A percentile compares a stretch with the other conserved stretches of the same genome.
Evolutionary conservation across 2,888 invertebrate species (phyloP).

Genomic region (Cyrtodaria siliqua): DNA sequence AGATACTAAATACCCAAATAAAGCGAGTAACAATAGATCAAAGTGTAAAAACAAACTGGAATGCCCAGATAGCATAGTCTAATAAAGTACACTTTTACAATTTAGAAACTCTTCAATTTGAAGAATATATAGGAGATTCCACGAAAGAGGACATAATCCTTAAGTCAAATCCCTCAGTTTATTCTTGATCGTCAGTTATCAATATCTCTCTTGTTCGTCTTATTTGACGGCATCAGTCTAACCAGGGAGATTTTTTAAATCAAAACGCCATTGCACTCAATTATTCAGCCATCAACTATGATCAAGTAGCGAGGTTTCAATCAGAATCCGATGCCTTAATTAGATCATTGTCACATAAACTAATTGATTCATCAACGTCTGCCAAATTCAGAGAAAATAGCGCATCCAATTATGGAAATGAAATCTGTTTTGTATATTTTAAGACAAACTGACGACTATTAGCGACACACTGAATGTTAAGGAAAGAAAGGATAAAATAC

Average conservation of each 20-base stretch:
- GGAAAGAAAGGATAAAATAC: no score
- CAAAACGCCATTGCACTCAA: slow-evolving; percentile 24
- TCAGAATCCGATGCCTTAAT: slow-evolving; percentile 28
- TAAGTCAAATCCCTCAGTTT: not conserved
- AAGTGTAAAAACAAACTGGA: no score
- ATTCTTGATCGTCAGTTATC: not conserved
- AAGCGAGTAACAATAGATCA: no score
- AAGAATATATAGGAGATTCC: no score
- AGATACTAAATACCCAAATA: no score
- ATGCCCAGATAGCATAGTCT: no score
- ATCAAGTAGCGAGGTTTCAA: slow-evolving; percentile 30
- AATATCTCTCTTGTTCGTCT: slow-evolving; percentile 3
- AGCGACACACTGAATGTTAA: no score
- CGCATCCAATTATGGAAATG: slow-evolving; percentile 18
- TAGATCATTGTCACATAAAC: slow-evolving; percentile 47
- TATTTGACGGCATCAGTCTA: slow-evolving; percentile 2
- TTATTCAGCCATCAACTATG: slow-evolving; percentile 45
- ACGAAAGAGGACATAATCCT: not conserved
- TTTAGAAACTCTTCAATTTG: no score
- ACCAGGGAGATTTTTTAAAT: slow-evolving; percentile 29
- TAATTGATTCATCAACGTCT: slow-evolving; percentile 43
- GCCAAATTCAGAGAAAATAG: not conserved
- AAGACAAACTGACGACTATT: no score
- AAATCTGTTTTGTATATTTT: slow-evolving; percentile 1
- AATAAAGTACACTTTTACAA: no score